Evolutionary conservation across 2,113 vertebrate species (phyloP).

Genomic region (Miniopterus natalensis): DNA sequence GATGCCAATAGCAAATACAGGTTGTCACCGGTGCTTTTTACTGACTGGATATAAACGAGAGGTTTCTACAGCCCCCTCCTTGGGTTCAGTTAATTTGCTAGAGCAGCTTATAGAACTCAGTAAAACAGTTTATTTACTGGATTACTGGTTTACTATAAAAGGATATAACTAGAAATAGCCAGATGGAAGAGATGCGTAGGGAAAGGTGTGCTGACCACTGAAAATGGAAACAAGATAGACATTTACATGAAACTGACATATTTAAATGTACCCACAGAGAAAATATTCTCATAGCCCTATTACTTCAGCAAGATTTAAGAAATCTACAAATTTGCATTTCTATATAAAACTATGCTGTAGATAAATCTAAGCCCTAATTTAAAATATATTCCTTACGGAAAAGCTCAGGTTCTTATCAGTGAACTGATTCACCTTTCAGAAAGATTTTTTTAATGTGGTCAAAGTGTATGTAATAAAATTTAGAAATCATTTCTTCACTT

Average conservation of each 20-base stretch:
- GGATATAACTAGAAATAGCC: not conserved
- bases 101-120: not conserved
- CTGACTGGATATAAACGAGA: not conserved
- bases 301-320: conserved; percentile 71
- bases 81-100: not conserved
- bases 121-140: not conserved
- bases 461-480: conserved; percentile 68
- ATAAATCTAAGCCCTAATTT: conserved; percentile 80
- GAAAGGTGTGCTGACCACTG: not conserved
- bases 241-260: conserved; percentile 45
- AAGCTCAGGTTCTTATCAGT: conserved; percentile 74
- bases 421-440: conserved; percentile 74
- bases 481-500: conserved; percentile 76
- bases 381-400: conserved; percentile 70
- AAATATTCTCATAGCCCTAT: conserved; percentile 59
- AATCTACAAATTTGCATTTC: conserved; percentile 78
- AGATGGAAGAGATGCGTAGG: not conserved
- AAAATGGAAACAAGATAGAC: conserved; percentile 56
- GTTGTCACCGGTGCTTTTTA: not conserved
- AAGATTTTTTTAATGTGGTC: conserved; percentile 54
- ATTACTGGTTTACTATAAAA: not conserved
- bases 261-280: conserved; percentile 49
- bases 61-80: not conserved
- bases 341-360: conserved; percentile 58
- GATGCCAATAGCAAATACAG: not conserved